Conservation (phyloP, 2,113 vertebrate genomes). For the Xenus cinereus region DNA sequence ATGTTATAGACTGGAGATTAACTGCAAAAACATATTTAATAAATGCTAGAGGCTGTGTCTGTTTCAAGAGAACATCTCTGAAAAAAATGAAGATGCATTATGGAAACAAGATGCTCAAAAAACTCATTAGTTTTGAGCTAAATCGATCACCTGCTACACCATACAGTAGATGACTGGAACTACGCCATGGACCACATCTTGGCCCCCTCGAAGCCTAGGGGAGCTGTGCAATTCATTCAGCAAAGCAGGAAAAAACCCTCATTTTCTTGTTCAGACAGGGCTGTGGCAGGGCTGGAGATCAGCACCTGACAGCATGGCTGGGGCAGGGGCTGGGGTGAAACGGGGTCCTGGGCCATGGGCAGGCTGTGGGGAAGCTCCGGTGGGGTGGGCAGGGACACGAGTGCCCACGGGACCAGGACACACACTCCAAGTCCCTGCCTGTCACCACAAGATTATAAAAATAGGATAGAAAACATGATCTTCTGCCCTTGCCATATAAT, state of each 20-base stretch:
- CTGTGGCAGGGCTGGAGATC: neutral
- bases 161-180: neutral
- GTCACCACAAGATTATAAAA: neutral
- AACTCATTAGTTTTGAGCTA: neutral
- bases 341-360: neutral
- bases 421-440: neutral
- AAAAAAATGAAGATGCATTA: neutral
- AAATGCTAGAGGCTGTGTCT: neutral
- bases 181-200: fast-evolving
- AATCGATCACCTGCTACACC: neutral
- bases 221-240: neutral
- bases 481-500: neutral
- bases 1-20: neutral
- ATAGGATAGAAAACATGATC: neutral
- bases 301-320: neutral
- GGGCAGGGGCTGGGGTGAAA: neutral
- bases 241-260: neutral
- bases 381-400: fast-evolving
- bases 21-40: neutral
- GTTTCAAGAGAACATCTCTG: neutral
- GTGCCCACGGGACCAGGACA: fast-evolving
- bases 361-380: neutral
- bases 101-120: neutral
- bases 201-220: neutral
- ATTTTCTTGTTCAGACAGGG: neutral